Evolutionary conservation across 1,140 invertebrate species (phyloP), one percentile per base, ranked within the genome.

Genomic region (Calosoma granatense): DNA sequence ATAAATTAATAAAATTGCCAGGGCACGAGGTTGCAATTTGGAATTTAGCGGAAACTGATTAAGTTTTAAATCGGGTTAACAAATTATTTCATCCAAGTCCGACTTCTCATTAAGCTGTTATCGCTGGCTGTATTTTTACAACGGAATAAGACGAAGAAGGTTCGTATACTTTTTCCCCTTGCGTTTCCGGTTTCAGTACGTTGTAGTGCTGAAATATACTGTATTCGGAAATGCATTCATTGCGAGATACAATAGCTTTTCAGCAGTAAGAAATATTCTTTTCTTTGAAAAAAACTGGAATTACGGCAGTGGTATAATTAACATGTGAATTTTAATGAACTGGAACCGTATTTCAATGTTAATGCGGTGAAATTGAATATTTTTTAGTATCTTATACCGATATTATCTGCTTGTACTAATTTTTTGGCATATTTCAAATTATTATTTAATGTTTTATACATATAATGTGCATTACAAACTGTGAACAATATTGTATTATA

Each of bases 21-120:
- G 41, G 17, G 41, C 15, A 12, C 6, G 41, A 47, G 17, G 17
- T 47, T 47, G 41, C 17, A 47, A 47, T 11, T 47, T 47, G 6
- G 17, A 11, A 47, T 47, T 47, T 47, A 47, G 41, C 17, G 15
- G 9, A n/a, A 36, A 47, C 41, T 47, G 41, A 47, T 47, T 47
- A 47, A 47, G 6, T 47, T 47, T 47, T 11, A 47, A 12, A 47
- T 47, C 17, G 15, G 9, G 4, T 12, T 47, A 36, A 47, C 41
- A 47, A 17, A 47, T 47, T 11, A 47, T 47, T 47, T 17, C 41
- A 47, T 47, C 41, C 6, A 17, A 17, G 4, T 4, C 9, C 4
- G 41, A 47, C 17, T 36, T 36, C n/a, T 36, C 26, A 9, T 36
- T n/a, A 36, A 36, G 26, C 26, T 36, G n/a, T n/a, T n/a, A n/a